Conservation (phyloP, 2,113 vertebrate species). For the Aix galericulata region DNA sequence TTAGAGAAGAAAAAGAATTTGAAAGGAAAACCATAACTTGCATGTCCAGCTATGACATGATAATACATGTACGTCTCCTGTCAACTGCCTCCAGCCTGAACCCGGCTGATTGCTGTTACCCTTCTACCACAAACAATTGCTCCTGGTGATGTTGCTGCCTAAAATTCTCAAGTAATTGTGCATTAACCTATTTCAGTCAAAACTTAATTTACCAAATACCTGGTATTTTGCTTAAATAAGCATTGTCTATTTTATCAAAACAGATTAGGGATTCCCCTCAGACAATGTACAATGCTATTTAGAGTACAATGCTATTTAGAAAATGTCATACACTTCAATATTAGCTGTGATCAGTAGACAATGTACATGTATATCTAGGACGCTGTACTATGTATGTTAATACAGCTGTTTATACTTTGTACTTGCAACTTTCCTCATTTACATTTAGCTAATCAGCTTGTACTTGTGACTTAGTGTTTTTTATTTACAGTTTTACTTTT, state of each 20-base stretch:
- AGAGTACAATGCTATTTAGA: not conserved
- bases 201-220: not conserved
- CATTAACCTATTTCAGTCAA: not conserved
- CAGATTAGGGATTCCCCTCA: not conserved
- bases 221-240: not conserved
- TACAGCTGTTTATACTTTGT: not conserved
- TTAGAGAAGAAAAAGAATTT: not conserved
- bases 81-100: not conserved
- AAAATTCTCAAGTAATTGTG: not conserved
- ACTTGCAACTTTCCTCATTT: not conserved
- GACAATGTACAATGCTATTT: not conserved
- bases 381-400: not conserved
- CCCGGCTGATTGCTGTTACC: not conserved
- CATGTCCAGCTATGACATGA: not conserved
- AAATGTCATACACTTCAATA: accelerated
- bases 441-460: not conserved
- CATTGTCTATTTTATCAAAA: not conserved
- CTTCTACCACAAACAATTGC: not conserved
- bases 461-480: not conserved
- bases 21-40: not conserved
- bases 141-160: not conserved
- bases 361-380: not conserved
- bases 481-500: not conserved
- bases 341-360: not conserved
- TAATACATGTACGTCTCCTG: not conserved